These are phyloP conservation scores for Alligator sinensis DNA, from an alignment of 2,113 vertebrate species.

Conservation along the genomic window DNA sequence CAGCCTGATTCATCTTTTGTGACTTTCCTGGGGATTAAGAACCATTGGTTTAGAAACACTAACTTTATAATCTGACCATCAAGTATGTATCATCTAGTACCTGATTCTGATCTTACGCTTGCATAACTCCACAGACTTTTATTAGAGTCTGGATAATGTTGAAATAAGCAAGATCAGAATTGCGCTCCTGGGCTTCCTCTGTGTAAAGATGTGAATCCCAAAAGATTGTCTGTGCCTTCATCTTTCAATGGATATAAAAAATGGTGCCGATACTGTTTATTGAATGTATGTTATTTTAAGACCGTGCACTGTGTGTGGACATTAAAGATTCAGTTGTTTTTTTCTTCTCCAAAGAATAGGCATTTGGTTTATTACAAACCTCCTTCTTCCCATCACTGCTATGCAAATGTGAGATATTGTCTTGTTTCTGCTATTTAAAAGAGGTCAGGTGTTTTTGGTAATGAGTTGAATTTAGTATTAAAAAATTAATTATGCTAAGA, in stretches of 20 bases:
- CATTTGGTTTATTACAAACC: neutral
- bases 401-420: neutral
- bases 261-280: neutral
- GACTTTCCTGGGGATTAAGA: neutral
- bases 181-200: slow-evolving; percentile 1
- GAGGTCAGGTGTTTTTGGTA: neutral
- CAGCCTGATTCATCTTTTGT: neutral
- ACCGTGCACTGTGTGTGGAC: neutral
- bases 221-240: slow-evolving; percentile 31
- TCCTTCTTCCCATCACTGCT: neutral
- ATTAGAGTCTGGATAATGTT: slow-evolving; percentile 34
- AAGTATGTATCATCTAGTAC: neutral
- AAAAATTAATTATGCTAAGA: neutral
- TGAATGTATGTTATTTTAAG: neutral
- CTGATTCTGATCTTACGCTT: slow-evolving; percentile 16
- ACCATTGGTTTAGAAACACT: neutral
- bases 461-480: slow-evolving; percentile 17
- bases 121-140: slow-evolving; percentile 19
- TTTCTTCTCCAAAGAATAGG: fast-evolving
- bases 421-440: neutral
- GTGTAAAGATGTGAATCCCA: slow-evolving; percentile 29
- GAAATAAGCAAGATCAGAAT: slow-evolving; percentile 64
- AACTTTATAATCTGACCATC: neutral
- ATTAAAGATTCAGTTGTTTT: neutral
- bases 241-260: slow-evolving; percentile 15